Evolutionary conservation across 2,113 vertebrate species (phyloP).

Genomic region (Spea bombifrons): DNA sequence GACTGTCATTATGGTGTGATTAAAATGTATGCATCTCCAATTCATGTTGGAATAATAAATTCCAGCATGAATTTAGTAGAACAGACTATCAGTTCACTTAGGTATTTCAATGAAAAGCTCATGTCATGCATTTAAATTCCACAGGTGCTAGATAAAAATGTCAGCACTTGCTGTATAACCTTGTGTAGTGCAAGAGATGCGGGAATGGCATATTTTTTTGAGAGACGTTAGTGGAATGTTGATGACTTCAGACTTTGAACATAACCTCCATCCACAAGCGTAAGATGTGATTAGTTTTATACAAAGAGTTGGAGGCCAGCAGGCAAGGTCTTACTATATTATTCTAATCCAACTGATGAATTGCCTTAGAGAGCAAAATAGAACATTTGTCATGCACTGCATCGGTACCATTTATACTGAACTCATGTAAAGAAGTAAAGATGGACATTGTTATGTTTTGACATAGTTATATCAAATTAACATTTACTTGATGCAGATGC

Average conservation of each 20-base stretch:
- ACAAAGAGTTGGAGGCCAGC: neutral
- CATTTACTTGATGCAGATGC: neutral
- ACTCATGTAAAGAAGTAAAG: neutral
- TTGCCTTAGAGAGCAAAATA: neutral
- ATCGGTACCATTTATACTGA: neutral
- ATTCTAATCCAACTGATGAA: constrained; percentile 2
- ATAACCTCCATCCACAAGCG: neutral
- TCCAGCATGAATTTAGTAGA: neutral
- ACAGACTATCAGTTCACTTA: constrained; percentile 1
- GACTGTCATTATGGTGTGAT: no score
- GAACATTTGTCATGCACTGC: neutral
- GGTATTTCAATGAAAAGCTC: neutral
- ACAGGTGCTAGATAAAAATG: neutral
- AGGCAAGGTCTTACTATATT: neutral
- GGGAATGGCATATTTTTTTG: neutral
- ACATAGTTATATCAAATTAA: neutral
- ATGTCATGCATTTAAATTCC: neutral
- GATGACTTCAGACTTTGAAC: neutral
- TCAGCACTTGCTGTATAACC: neutral
- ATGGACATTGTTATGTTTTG: neutral
- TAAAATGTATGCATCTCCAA: no score
- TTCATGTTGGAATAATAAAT: no score
- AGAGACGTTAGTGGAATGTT: constrained; percentile 3
- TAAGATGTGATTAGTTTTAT: neutral
- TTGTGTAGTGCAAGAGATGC: neutral